Evolutionary conservation across 2,888 invertebrate genomes (phyloP).

Genomic region (Cryptophagus acutangulus): DNA sequence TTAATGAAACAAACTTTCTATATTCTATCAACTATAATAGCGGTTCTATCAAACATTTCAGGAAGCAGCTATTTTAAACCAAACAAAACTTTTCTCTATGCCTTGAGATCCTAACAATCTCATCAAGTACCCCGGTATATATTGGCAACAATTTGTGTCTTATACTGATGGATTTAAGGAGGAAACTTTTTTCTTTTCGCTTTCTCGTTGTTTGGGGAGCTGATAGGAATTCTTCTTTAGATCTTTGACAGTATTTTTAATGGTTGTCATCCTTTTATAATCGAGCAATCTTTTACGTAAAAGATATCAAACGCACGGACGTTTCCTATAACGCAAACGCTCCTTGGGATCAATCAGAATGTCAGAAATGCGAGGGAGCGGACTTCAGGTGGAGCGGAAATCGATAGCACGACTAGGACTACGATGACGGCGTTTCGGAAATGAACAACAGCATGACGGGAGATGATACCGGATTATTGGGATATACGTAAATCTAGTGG

Average conservation of each 20-base stretch:
- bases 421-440: conserved; percentile 9
- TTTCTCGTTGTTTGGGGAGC: no score
- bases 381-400: conserved; percentile 11
- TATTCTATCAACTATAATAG: not conserved
- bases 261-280: conserved; percentile 15
- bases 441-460: conserved; percentile 12
- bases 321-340: conserved; percentile 9
- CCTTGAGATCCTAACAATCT: no score
- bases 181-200: no score
- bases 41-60: no score
- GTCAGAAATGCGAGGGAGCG: conserved; percentile 11
- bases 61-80: no score
- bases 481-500: conserved; percentile 6
- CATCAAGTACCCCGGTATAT: no score
- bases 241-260: conserved; percentile 13
- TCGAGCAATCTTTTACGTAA: conserved; percentile 14
- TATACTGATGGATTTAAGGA: no score
- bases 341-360: conserved; percentile 15
- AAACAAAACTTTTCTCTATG: no score
- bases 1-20: not conserved
- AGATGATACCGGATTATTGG: conserved; percentile 8
- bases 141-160: no score
- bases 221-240: no score
- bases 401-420: conserved; percentile 11
- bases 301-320: conserved; percentile 14